These are phyloP conservation scores for Crypturellus tataupa DNA, from an alignment of 2,797 vertebrate genomes.

Conservation along the genomic window DNA sequence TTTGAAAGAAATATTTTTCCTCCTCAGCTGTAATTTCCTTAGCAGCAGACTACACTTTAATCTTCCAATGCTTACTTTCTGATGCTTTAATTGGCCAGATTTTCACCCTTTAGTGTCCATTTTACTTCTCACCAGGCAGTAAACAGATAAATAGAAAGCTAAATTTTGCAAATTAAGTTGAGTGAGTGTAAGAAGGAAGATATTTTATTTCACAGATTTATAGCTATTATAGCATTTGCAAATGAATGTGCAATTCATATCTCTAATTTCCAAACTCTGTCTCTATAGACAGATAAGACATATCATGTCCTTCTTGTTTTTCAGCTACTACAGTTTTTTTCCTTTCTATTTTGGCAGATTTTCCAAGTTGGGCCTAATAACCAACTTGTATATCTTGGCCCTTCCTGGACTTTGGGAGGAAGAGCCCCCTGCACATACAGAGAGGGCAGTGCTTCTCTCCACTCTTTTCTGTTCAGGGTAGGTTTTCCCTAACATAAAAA, in stretches of 20 bases:
- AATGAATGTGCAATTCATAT: neutral
- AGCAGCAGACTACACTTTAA: neutral
- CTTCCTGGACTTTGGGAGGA: neutral
- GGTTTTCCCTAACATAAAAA: neutral
- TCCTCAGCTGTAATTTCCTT: neutral
- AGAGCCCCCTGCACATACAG: too few species aligned
- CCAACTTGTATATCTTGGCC: fast-evolving
- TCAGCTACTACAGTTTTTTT: neutral
- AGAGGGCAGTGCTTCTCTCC: neutral
- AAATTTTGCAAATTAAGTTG: neutral
- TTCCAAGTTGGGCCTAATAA: fast-evolving
- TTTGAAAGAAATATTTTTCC: neutral
- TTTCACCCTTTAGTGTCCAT: neutral
- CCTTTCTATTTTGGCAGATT: fast-evolving
- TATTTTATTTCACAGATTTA: neutral
- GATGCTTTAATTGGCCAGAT: neutral
- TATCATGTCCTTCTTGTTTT: fast-evolving
- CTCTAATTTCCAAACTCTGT: neutral
- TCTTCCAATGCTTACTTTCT: neutral
- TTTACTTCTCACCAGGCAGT: neutral
- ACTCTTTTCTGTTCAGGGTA: neutral
- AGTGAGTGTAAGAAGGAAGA: neutral
- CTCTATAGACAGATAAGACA: neutral
- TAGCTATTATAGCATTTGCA: neutral
- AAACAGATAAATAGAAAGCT: neutral